Evolutionary conservation across 2,113 vertebrate genomes (phyloP).

Genomic region (Neotoma lepida): DNA sequence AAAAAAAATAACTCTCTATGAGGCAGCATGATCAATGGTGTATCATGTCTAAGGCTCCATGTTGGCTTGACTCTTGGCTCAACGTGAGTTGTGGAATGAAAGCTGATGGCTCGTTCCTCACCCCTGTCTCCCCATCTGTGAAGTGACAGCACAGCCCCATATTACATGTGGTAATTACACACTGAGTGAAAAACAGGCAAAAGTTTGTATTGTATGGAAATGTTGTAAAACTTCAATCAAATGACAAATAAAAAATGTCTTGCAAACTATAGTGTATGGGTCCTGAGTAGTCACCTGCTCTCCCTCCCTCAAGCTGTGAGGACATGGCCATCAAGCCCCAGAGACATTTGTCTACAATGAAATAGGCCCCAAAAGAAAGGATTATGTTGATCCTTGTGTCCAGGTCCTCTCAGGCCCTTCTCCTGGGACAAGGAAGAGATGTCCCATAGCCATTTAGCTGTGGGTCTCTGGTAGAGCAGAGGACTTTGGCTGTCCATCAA

Average conservation of each 20-base stretch:
- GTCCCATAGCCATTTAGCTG: too few relatives aligned
- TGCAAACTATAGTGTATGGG: background rate
- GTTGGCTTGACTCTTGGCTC: background rate
- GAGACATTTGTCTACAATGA: background rate
- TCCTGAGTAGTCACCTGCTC: background rate
- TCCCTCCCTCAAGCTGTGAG: background rate
- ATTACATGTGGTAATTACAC: rapidly evolving
- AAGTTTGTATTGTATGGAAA: background rate
- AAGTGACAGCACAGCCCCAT: background rate
- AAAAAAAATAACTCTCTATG: background rate
- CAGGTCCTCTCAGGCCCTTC: too few relatives aligned
- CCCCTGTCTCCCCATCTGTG: background rate
- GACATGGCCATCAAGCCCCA: background rate
- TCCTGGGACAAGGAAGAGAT: too few relatives aligned
- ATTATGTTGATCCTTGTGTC: background rate
- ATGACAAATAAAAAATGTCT: too few relatives aligned
- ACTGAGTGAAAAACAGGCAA: background rate
- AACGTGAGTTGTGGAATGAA: background rate
- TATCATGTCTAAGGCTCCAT: background rate
- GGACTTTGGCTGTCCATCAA: too few relatives aligned
- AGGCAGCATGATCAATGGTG: background rate
- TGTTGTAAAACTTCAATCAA: background rate
- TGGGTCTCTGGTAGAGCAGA: too few relatives aligned
- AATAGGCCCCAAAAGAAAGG: background rate
- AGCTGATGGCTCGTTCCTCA: too few relatives aligned